Evolutionary conservation across 2,888 invertebrate species (phyloP).

Genomic region (Rhaphigaster nebulosa): DNA sequence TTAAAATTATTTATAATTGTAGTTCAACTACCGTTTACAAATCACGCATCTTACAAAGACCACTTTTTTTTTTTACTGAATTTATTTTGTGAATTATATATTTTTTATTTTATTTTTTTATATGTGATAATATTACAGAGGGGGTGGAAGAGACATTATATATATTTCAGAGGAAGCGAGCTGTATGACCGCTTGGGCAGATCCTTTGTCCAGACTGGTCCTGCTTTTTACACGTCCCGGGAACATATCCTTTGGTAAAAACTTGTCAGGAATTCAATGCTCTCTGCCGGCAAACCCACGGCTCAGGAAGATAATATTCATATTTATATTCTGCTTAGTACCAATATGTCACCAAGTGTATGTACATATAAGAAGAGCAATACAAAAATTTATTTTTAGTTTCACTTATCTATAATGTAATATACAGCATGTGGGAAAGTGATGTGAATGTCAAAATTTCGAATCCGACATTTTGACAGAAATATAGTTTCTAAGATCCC

Average conservation of each 20-base stretch:
- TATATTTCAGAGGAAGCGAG: neutral
- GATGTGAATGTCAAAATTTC: too few species aligned
- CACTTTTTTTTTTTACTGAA: neutral
- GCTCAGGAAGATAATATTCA: neutral
- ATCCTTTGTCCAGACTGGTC: neutral
- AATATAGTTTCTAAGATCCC: too few species aligned
- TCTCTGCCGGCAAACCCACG: neutral
- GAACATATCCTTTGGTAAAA: neutral
- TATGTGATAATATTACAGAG: neutral
- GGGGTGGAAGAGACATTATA: neutral
- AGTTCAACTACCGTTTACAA: too few species aligned
- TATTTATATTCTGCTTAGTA: neutral
- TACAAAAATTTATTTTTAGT: too few species aligned
- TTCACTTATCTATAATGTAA: too few species aligned
- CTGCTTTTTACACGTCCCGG: constrained; percentile 13
- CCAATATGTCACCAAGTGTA: too few species aligned
- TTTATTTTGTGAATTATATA: neutral
- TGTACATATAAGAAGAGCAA: too few species aligned
- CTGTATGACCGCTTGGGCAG: neutral
- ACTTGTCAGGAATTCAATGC: constrained; percentile 17
- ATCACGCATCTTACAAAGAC: too few species aligned
- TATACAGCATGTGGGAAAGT: too few species aligned
- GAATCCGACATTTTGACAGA: too few species aligned
- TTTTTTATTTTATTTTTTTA: neutral
- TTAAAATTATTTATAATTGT: too few species aligned